A percentile compares a stretch with the other conserved stretches of the same genome.
Conservation (phyloP, 2,888 invertebrate genomes). For the Orthonevra nobilis region DNA sequence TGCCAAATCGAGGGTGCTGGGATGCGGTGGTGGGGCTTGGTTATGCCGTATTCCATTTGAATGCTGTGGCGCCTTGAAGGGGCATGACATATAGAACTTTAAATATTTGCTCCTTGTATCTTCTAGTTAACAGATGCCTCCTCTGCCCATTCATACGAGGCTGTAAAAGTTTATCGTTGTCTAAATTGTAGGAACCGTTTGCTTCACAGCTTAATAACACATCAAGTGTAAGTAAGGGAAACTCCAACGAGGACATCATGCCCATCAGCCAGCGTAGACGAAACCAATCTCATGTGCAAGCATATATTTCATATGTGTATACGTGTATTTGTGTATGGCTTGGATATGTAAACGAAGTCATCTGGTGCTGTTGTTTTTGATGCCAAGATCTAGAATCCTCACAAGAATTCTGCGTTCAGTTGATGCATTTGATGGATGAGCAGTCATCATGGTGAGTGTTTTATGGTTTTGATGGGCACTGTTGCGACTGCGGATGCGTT, state of each 20-base stretch:
- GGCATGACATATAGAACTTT: constrained; percentile 18
- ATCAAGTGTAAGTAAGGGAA: constrained; percentile 31
- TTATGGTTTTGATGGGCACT: constrained; percentile 57
- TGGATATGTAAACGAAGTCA: constrained; percentile 5
- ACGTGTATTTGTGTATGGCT: constrained; percentile 16
- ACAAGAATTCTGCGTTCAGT: constrained; percentile 30
- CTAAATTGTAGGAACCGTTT: constrained; percentile 43
- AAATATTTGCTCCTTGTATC: constrained; percentile 27
- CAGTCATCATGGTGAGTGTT: constrained; percentile 68
- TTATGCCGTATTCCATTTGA: constrained; percentile 33
- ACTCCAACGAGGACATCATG: constrained; percentile 38
- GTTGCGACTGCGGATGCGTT: constrained; percentile 11
- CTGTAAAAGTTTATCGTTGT: constrained; percentile 43
- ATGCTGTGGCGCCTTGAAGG: constrained; percentile 15
- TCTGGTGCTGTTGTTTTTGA: constrained; percentile 41
- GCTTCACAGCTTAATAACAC: constrained; percentile 52
- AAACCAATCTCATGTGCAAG: constrained; percentile 27
- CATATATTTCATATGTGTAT: constrained; percentile 24
- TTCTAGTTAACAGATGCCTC: constrained; percentile 27
- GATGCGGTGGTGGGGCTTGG: not conserved
- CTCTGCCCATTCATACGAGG: not conserved
- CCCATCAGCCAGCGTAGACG: constrained; percentile 1
- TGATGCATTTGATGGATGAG: constrained; percentile 64
- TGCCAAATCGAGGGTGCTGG: constrained; percentile 19
- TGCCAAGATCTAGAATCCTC: constrained; percentile 40